A percentile compares a stretch with the other conserved stretches of the same genome.
phyloP scores from a whole-genome alignment of 2,888 invertebrate genomes.

The Blastobasis adustella region DNA sequence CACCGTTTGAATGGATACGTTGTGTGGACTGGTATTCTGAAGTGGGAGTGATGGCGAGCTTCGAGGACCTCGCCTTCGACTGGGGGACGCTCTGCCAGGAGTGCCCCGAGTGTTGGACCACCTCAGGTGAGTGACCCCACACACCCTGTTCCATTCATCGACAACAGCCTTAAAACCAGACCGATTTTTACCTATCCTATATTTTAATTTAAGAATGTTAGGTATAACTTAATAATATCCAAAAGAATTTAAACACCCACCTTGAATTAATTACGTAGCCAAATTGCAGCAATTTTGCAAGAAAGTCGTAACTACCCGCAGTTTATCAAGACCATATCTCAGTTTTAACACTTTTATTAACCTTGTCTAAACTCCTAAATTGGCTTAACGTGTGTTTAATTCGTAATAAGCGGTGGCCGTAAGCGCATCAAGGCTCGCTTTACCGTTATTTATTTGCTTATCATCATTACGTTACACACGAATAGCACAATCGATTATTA shows the following conservation, averaged over 20 bases:
- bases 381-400: background rate
- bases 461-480: conserved; percentile 4
- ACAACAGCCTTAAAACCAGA: too few relatives aligned
- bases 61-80: conserved; percentile 78
- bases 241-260: too few relatives aligned
- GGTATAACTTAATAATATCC: too few relatives aligned
- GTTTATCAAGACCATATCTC: background rate
- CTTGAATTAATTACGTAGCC: too few relatives aligned
- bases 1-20: conserved; percentile 28
- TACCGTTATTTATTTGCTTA: conserved; percentile 6
- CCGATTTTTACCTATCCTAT: too few relatives aligned
- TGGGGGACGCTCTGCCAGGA: conserved; percentile 79
- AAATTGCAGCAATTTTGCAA: too few relatives aligned
- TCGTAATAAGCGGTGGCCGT: background rate
- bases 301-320: background rate
- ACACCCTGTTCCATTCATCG: too few relatives aligned
- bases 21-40: conserved; percentile 33
- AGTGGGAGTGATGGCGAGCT: conserved; percentile 75
- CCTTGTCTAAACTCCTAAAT: background rate
- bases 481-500: conserved; percentile 5
- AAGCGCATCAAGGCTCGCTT: background rate
- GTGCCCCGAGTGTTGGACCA: conserved; percentile 77
- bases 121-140: conserved; percentile 72
- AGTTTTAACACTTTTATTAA: background rate
- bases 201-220: too few relatives aligned